Percentiles rank a stretch among this genome's conserved stretches.
Evolutionary conservation across 2,888 invertebrate species (phyloP).

Genomic region (Fragum sueziense): DNA sequence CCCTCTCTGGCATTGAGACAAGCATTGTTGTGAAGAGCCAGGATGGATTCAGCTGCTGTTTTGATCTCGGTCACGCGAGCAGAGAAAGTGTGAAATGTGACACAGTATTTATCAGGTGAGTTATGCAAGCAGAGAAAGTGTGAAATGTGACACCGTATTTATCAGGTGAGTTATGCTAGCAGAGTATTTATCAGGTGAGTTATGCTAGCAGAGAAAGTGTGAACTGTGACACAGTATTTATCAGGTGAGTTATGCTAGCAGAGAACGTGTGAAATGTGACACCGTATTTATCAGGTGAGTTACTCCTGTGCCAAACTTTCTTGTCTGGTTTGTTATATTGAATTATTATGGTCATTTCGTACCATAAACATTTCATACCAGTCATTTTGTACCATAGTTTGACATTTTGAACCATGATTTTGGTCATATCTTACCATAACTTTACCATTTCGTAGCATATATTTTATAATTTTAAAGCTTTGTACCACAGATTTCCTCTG

Average conservation of each 20-base stretch:
- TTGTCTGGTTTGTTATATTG: no score
- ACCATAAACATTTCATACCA: no score
- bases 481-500: no score
- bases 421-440: no score
- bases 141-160: conserved; percentile 46
- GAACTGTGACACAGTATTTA: conserved; percentile 47
- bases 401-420: no score
- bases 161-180: conserved; percentile 48
- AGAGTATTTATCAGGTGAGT: no score
- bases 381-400: no score
- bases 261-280: conserved; percentile 47
- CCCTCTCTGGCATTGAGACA: conserved; percentile 76
- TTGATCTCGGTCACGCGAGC: conserved; percentile 53
- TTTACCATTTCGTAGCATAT: no score
- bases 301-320: no score
- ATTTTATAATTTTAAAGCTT: no score
- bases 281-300: conserved; percentile 50
- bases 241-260: conserved; percentile 44
- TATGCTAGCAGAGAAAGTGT: conserved; percentile 44
- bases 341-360: no score
- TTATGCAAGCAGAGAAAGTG: conserved; percentile 36
- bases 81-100: conserved; percentile 49
- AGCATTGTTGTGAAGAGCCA: conserved; percentile 67
- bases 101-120: conserved; percentile 52
- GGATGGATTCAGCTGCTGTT: conserved; percentile 52